Conservation (phyloP, 2,113 vertebrate genomes). For the Amia ocellicauda region DNA sequence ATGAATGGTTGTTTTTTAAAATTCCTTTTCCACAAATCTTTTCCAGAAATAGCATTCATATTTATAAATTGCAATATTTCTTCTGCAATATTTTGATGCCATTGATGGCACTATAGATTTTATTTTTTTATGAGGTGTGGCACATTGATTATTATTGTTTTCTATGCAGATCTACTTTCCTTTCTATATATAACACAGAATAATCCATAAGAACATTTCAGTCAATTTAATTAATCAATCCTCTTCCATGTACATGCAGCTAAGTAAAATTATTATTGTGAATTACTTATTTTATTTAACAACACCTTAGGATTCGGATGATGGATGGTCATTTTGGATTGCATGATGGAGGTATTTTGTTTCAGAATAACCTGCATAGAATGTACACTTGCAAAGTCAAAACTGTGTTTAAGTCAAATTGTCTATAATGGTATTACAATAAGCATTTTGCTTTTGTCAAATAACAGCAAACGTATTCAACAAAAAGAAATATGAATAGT, state of each 20-base stretch:
- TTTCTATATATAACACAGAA: constrained; percentile 24
- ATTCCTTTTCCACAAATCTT: too few relatives aligned
- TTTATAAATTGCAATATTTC: too few relatives aligned
- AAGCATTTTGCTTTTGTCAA: constrained; percentile 45
- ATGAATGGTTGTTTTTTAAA: too few relatives aligned
- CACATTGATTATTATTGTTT: too few relatives aligned
- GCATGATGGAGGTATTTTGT: constrained; percentile 35
- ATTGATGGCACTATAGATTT: too few relatives aligned
- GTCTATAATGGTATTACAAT: constrained; percentile 57
- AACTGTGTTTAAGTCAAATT: constrained; percentile 74
- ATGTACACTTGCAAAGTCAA: constrained; percentile 42
- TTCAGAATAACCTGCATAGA: constrained; percentile 18
- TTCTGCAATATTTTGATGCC: too few relatives aligned
- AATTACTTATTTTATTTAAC: constrained; percentile 39
- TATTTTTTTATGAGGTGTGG: too few relatives aligned
- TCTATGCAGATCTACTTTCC: too few relatives aligned
- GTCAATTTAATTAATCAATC: constrained; percentile 51
- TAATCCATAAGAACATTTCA: constrained; percentile 47
- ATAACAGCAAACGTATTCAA: constrained; percentile 64
- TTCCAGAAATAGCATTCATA: too few relatives aligned
- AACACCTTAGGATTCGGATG: constrained; percentile 30
- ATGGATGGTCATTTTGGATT: constrained; percentile 43
- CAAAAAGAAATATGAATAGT: constrained; percentile 68
- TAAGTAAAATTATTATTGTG: constrained; percentile 42
- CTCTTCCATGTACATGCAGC: constrained; percentile 35